Percentiles rank a stretch among this genome's conserved stretches.
phyloP scores from a whole-genome alignment of 2,888 invertebrate species.

The Parnassius glacialis region DNA sequence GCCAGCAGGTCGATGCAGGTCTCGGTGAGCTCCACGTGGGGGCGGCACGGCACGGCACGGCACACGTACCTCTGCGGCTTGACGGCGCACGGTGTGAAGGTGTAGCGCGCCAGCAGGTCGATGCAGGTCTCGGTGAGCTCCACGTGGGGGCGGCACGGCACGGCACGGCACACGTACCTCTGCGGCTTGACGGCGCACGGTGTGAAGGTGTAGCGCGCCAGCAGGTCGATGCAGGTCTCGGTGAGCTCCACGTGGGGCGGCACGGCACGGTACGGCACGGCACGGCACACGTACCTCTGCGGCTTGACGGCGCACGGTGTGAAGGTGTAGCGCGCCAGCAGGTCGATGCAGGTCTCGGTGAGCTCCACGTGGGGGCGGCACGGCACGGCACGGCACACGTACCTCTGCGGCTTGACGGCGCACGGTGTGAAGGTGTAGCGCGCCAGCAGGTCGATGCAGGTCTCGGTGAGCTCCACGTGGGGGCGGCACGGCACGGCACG shows the following conservation, averaged over 20 bases:
- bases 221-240: no score
- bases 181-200: no score
- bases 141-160: constrained; percentile 83
- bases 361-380: constrained; percentile 91
- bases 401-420: constrained; percentile 84
- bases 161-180: constrained; percentile 65
- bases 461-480: constrained; percentile 79
- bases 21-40: constrained; percentile 66
- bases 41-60: no score
- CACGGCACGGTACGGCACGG: constrained; percentile 35
- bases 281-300: constrained; percentile 80
- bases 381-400: constrained; percentile 63
- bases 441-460: constrained; percentile 87
- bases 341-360: constrained; percentile 94
- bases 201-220: no score
- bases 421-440: constrained; percentile 64
- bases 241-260: constrained; percentile 34
- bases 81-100: constrained; percentile 64
- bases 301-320: constrained; percentile 61
- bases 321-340: constrained; percentile 67
- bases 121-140: constrained; percentile 98
- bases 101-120: constrained; percentile 79
- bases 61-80: constrained; percentile 82
- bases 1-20: constrained; percentile 89
- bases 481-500: constrained; percentile 24